These are phyloP conservation scores for Frieseomelitta varia DNA, from an alignment of 1,140 invertebrate species.

Conservation along the genomic window DNA sequence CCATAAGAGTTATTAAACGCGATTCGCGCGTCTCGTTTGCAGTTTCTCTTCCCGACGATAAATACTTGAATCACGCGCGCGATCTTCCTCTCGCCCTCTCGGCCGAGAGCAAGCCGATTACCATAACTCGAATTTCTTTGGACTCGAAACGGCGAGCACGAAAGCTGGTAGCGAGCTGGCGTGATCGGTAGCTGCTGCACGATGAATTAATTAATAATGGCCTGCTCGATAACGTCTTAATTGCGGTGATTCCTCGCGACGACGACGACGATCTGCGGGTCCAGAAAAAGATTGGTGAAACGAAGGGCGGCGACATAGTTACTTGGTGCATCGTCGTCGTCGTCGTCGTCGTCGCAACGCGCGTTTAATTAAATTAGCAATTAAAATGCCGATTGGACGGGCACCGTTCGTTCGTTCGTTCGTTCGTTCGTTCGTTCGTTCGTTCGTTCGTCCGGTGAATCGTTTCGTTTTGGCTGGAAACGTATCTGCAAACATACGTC, in stretches of 20 bases:
- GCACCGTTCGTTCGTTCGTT: neutral
- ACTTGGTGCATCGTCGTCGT: conserved; percentile 19
- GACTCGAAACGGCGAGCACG: conserved; percentile 6
- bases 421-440: conserved; percentile 16
- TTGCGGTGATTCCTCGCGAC: conserved; percentile 59
- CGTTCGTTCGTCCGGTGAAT: conserved; percentile 9
- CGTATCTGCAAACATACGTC: conserved; percentile 30
- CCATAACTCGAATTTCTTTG: conserved; percentile 42
- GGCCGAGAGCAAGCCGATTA: conserved; percentile 16
- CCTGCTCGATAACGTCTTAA: conserved; percentile 74
- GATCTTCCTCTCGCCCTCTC: neutral
- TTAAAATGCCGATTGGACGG: conserved; percentile 70
- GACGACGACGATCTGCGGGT: too few relatives aligned
- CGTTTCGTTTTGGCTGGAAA: conserved; percentile 10
- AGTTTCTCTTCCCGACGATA: neutral
- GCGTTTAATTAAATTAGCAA: conserved; percentile 79
- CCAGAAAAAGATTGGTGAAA: too few relatives aligned
- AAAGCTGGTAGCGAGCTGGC: conserved; percentile 40
- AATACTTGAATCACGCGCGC: conserved; percentile 16
- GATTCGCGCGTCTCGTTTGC: conserved; percentile 1
- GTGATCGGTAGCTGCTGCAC: conserved; percentile 51
- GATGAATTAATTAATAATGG: conserved; percentile 77
- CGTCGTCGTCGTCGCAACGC: conserved; percentile 31
- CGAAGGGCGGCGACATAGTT: neutral
- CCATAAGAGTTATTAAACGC: neutral